phyloP scores from a whole-genome alignment of 2,113 vertebrate species.

The Strigops habroptila region DNA sequence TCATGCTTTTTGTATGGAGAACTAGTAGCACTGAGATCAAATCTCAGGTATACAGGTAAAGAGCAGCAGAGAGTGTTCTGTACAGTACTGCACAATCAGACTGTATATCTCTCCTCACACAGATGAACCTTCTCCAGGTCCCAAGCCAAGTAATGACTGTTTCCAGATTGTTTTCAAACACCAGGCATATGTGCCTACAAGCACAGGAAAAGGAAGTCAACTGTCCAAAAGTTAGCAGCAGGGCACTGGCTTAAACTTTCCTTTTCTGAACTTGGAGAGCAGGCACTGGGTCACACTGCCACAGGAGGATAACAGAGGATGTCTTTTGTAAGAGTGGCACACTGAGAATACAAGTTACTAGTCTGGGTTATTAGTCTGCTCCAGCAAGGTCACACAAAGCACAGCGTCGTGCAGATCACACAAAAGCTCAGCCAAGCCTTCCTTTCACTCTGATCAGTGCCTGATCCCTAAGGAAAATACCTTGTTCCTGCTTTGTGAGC shows the following conservation, averaged over 20 bases:
- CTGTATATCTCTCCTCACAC: not conserved
- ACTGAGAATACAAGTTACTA: not conserved
- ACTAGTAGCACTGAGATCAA: not conserved
- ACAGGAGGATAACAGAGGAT: not conserved
- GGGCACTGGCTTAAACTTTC: not conserved
- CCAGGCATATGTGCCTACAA: not conserved
- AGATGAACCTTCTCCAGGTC: not conserved
- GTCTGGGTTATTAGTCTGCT: not conserved
- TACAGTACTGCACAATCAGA: not conserved
- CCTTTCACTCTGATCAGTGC: not conserved
- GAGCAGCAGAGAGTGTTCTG: not conserved
- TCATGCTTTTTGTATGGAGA: accelerated
- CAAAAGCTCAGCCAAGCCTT: not conserved
- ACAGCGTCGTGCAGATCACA: not conserved
- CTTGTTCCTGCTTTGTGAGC: not conserved
- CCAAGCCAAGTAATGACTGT: not conserved
- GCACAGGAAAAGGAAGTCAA: not conserved
- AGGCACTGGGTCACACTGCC: not conserved
- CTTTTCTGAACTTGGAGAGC: not conserved
- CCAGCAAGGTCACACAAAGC: not conserved
- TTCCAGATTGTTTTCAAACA: not conserved
- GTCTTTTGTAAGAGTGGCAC: not conserved
- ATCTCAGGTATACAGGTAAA: not conserved
- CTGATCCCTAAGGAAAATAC: not conserved
- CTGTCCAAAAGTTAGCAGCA: not conserved